Percentiles rank a stretch among this genome's conserved stretches.
These are phyloP conservation scores for Nibea coibor DNA, from an alignment of 2,113 vertebrate species.

Conservation along the genomic window DNA sequence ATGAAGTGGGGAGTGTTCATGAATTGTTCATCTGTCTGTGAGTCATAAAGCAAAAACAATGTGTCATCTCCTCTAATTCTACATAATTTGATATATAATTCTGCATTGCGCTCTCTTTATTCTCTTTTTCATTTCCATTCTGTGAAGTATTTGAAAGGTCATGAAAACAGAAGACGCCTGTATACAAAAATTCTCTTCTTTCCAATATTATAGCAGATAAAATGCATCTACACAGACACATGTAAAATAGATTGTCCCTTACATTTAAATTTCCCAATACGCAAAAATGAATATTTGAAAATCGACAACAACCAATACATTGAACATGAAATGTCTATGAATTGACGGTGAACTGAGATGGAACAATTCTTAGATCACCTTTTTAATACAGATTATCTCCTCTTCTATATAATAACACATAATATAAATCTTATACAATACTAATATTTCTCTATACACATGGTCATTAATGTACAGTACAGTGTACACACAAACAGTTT, in stretches of 20 bases:
- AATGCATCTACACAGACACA: not conserved
- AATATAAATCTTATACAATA: slow-evolving; percentile 83
- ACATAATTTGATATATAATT: not conserved
- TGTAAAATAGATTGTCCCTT: not conserved
- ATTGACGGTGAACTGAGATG: slow-evolving; percentile 43
- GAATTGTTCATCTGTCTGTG: too few relatives aligned
- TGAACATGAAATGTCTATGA: not conserved
- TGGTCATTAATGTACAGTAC: slow-evolving; percentile 79
- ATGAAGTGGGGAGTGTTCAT: too few relatives aligned
- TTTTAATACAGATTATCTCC: slow-evolving; percentile 80
- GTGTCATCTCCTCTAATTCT: not conserved
- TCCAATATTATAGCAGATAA: not conserved
- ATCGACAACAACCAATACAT: not conserved
- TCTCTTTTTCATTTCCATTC: not conserved
- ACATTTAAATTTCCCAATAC: not conserved
- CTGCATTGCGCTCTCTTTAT: not conserved
- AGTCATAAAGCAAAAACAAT: not conserved
- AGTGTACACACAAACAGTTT: slow-evolving; percentile 76
- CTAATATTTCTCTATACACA: slow-evolving; percentile 82
- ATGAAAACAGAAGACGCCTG: not conserved
- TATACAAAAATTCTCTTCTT: not conserved
- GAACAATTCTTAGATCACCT: slow-evolving; percentile 49
- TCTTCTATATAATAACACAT: slow-evolving; percentile 81
- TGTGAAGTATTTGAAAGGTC: not conserved
- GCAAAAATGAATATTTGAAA: slow-evolving; percentile 18